These are phyloP conservation scores for Neodiprion fabricii DNA, from an alignment of 1,140 invertebrate species.

Conservation along the genomic window DNA sequence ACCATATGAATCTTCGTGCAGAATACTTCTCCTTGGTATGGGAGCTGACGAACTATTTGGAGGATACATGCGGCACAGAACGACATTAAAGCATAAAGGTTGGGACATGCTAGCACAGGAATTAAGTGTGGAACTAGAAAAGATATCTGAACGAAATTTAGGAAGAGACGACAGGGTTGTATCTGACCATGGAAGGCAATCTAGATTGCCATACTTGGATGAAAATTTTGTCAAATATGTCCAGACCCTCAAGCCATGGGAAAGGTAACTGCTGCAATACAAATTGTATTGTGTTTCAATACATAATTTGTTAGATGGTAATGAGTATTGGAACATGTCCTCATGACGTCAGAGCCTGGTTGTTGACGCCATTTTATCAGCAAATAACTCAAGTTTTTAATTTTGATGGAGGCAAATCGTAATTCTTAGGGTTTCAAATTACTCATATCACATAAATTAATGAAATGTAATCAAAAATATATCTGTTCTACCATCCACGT, in stretches of 20 bases:
- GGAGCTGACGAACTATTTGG: constrained; percentile 97
- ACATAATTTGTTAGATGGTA: too few species aligned
- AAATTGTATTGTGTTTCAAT: not conserved
- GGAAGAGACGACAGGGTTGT: constrained; percentile 92
- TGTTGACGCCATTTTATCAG: too few species aligned
- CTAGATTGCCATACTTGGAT: constrained; percentile 93
- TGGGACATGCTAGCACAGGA: constrained; percentile 75
- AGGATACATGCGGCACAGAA: constrained; percentile 90
- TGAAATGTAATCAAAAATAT: too few species aligned
- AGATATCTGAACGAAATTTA: constrained; percentile 91
- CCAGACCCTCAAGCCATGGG: constrained; percentile 72
- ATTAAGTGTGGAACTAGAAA: constrained; percentile 78
- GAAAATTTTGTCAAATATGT: constrained; percentile 85
- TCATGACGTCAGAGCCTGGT: too few species aligned
- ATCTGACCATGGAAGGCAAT: constrained; percentile 78
- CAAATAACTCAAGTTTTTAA: too few species aligned
- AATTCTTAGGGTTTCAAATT: too few species aligned
- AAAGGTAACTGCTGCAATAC: constrained; percentile 67
- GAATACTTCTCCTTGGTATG: constrained; percentile 88
- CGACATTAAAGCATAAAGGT: constrained; percentile 69
- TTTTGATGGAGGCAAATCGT: too few species aligned
- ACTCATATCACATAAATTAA: too few species aligned
- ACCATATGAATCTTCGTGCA: constrained; percentile 68
- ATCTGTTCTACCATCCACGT: not conserved
- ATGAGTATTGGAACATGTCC: not conserved